Base-by-base conservation (phyloP, 2,797 vertebrate genomes). In the Melanotaenia parkinsoni region DNA sequence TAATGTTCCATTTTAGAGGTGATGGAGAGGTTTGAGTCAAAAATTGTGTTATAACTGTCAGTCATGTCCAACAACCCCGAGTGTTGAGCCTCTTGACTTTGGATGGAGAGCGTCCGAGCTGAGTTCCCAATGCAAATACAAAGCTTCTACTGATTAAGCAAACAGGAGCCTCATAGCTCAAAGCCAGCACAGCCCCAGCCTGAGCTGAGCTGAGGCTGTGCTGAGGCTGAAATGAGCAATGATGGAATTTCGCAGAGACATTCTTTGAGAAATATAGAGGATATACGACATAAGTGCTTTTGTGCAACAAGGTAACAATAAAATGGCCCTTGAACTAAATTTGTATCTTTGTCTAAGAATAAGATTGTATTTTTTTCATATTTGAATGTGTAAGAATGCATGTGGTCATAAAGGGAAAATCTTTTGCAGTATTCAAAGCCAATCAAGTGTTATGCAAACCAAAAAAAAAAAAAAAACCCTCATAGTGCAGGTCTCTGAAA, bases 21-120 rank as follows among this genome's bases (percentile, higher is more conserved):
- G 80, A 22, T 64, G 63, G 54, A 63, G 53, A 62, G 67, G 43
- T 58, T 9, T 5, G 45, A 82, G 80, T 82, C 78, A 87, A 77
- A 88, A 89, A 79, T 77, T 87, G 76, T 58, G 70, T 60, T 72
- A 58, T 69, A 57, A 72, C 81, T 88, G 88, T 89, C 89, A 86
- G 70, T 92, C 88, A 89, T 73, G 64, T 60, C 40, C 24, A 11
- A 35, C 57, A 63, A 18, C 66, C 60, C 66, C n/a, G 0, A 1
- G 58, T 67, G 79, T 37, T 3, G 3, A 43, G 67, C 38, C 54
- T 24, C 45, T 33, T 18, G 28, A 70, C 71, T 80, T 73, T 33
- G 70, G 76, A 85, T 65, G 40, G 69, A 16, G 38, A 68, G 64
- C 1, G 32, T 81, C 67, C 40, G 24, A 70, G 65, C 76, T 56